Conservation (phyloP, 2,797 vertebrate species). For the Eutrigla gurnardus region DNA sequence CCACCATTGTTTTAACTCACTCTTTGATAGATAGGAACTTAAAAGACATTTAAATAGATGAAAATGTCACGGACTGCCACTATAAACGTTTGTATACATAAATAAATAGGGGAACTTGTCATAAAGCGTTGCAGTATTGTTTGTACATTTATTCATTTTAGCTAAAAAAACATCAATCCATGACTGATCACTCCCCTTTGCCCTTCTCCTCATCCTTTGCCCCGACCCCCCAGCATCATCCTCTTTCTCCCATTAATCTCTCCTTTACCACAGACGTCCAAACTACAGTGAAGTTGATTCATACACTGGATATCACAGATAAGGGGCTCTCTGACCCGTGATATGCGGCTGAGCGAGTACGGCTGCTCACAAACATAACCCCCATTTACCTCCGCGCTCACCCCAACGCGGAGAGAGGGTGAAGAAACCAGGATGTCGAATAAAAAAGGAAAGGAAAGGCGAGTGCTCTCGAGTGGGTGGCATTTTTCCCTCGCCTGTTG, state of each 20-base stretch:
- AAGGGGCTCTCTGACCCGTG: not conserved
- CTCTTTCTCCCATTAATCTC: not conserved
- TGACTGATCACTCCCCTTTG: not conserved
- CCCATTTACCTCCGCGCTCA: not conserved
- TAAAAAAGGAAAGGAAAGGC: not conserved
- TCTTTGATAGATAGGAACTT: no score
- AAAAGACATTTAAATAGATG: no score
- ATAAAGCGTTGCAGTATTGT: not conserved
- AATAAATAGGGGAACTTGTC: not conserved
- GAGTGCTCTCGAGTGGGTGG: not conserved
- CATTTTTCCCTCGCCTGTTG: not conserved
- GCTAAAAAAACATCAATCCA: not conserved
- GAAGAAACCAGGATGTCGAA: not conserved
- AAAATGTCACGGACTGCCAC: no score
- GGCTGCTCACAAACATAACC: not conserved
- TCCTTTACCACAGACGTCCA: not conserved
- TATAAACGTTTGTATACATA: not conserved
- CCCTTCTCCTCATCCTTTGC: not conserved
- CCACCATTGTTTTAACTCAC: no score
- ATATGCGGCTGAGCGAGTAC: not conserved
- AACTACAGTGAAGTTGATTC: not conserved
- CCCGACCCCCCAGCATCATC: not conserved
- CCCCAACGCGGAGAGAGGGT: not conserved
- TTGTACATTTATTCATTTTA: not conserved
- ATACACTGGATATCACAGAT: not conserved